Evolutionary conservation across 1,140 invertebrate species (phyloP).

Genomic region (Caerostris extrusa): DNA sequence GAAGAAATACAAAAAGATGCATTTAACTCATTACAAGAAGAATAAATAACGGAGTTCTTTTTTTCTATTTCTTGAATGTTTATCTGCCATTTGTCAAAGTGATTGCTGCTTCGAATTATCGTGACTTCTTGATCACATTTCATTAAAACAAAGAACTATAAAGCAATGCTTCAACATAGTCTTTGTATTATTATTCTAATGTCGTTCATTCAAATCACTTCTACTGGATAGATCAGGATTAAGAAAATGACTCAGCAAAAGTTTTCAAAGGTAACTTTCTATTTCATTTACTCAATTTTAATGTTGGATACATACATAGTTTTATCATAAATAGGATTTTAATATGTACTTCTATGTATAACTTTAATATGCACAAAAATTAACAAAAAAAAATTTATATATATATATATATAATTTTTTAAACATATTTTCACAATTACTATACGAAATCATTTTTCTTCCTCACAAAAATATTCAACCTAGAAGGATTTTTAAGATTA

Average conservation of each 20-base stretch:
- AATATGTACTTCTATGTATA: neutral
- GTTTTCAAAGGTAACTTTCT: neutral
- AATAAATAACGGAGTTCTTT: neutral
- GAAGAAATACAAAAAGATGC: neutral
- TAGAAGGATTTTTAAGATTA: too few relatives aligned
- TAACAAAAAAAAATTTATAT: too few relatives aligned
- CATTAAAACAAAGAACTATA: slow-evolving; percentile 14
- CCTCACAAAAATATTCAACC: too few relatives aligned
- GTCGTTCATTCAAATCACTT: neutral
- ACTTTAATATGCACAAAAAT: too few relatives aligned
- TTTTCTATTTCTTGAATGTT: neutral
- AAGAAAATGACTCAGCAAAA: neutral
- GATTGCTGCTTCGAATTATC: neutral
- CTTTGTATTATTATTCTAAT: neutral
- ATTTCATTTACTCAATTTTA: neutral
- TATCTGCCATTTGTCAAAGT: neutral
- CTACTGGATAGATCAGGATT: neutral
- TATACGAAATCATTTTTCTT: too few relatives aligned
- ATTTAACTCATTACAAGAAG: neutral
- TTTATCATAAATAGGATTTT: neutral
- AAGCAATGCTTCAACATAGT: neutral
- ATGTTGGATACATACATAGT: neutral
- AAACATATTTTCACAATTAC: too few relatives aligned
- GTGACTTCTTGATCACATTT: neutral
- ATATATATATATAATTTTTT: too few relatives aligned